Evolutionary conservation across 1,140 invertebrate genomes (phyloP).

Genomic region (Mizuhopecten yessoensis): DNA sequence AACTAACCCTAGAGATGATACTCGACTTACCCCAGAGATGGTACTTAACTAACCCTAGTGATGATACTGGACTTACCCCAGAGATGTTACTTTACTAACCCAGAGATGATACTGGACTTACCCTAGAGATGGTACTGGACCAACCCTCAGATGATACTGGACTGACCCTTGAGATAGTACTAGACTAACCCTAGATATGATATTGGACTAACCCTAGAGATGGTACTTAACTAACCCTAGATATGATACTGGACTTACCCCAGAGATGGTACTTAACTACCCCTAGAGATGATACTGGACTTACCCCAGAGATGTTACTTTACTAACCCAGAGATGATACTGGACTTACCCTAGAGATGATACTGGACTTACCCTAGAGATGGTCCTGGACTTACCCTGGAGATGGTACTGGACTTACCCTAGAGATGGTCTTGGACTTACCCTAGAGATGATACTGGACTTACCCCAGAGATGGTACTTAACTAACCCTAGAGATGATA

Average conservation of each 20-base stretch:
- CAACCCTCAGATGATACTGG: neutral
- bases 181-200: neutral
- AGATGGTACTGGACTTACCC: neutral
- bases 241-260: neutral
- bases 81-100: too few species aligned
- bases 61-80: neutral
- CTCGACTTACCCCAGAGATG: too few species aligned
- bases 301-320: too few species aligned
- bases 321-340: neutral
- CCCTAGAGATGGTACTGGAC: neutral
- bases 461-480: neutral
- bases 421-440: neutral
- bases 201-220: neutral
- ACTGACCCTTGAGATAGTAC: neutral
- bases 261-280: too few species aligned
- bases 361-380: neutral
- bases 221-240: neutral
- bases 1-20: neutral
- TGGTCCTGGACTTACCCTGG: neutral
- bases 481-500: too few species aligned
- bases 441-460: neutral
- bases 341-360: neutral
- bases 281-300: neutral
- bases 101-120: neutral
- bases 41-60: neutral